Evolutionary conservation across 1,140 invertebrate genomes (phyloP).

Genomic region (Drosophila sp.): DNA sequence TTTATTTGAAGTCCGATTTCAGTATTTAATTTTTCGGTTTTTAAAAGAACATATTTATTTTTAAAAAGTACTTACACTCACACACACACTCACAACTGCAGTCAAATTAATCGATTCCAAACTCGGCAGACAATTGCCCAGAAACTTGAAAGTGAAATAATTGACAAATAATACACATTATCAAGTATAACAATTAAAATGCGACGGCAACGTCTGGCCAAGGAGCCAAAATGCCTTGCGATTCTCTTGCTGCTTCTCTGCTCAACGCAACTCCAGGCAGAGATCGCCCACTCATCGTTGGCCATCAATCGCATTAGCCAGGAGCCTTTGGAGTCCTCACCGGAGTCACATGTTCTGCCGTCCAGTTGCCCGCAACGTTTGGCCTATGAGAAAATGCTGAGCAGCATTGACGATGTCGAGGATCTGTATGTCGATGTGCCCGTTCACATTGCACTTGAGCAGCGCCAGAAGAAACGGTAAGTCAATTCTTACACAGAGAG

Average conservation of each 20-base stretch:
- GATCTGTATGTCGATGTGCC: slow-evolving; percentile 80
- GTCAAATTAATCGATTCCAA: background rate
- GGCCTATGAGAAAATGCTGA: slow-evolving; percentile 70
- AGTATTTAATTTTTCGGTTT: no score
- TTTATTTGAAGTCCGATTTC: no score
- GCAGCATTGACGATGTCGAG: slow-evolving; percentile 78
- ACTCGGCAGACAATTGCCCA: background rate
- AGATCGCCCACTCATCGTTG: slow-evolving; percentile 60
- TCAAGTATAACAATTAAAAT: slow-evolving; percentile 18
- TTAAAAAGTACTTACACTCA: no score
- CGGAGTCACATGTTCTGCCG: slow-evolving; percentile 23
- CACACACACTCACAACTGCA: no score
- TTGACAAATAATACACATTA: background rate
- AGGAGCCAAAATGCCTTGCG: slow-evolving; percentile 37
- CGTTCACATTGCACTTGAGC: slow-evolving; percentile 74
- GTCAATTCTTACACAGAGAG: no score
- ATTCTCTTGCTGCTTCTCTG: slow-evolving; percentile 32
- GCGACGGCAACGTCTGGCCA: slow-evolving; percentile 37
- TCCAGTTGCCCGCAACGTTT: slow-evolving; percentile 55
- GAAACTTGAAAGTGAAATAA: slow-evolving; percentile 17
- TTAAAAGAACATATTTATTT: no score
- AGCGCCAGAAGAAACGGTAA: slow-evolving; percentile 77
- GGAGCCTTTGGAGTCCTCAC: slow-evolving; percentile 15
- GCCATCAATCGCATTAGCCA: slow-evolving; percentile 58
- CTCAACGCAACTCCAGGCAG: slow-evolving; percentile 40